Conservation (phyloP, 2,888 invertebrate species). For the Ormyrus thymus region DNA sequence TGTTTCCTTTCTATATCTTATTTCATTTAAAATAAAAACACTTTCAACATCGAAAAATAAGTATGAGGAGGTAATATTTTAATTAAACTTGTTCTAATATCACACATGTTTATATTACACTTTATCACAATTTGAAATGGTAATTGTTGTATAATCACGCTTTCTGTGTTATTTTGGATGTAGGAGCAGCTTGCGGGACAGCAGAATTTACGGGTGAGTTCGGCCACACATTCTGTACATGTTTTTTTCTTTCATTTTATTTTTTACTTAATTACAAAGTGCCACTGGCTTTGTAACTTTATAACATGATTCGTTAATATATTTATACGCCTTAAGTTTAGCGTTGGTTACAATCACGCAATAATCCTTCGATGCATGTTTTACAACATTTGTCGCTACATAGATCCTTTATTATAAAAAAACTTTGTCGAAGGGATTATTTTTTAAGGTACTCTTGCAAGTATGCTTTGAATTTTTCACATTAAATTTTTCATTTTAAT, state of each 20-base stretch:
- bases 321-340: conserved; percentile 26
- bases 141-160: conserved; percentile 65
- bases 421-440: conserved; percentile 48
- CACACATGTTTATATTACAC: conserved; percentile 10
- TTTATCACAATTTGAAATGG: background rate
- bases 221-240: conserved; percentile 37
- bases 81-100: conserved; percentile 6
- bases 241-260: conserved; percentile 16
- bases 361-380: conserved; percentile 46
- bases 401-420: conserved; percentile 31
- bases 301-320: conserved; percentile 23
- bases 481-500: no score
- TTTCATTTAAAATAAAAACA: no score
- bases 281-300: conserved; percentile 20
- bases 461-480: conserved; percentile 9
- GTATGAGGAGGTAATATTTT: conserved; percentile 18
- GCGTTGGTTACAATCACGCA: conserved; percentile 20
- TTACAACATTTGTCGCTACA: conserved; percentile 43
- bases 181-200: conserved; percentile 93
- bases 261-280: background rate
- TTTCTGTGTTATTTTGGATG: conserved; percentile 71
- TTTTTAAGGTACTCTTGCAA: conserved; percentile 50
- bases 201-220: conserved; percentile 90
- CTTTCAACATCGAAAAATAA: no score
- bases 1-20: background rate